Percentiles rank a stretch among this genome's conserved stretches.
phyloP scores from a whole-genome alignment of 2,888 invertebrate species.

The Tipula unca region DNA sequence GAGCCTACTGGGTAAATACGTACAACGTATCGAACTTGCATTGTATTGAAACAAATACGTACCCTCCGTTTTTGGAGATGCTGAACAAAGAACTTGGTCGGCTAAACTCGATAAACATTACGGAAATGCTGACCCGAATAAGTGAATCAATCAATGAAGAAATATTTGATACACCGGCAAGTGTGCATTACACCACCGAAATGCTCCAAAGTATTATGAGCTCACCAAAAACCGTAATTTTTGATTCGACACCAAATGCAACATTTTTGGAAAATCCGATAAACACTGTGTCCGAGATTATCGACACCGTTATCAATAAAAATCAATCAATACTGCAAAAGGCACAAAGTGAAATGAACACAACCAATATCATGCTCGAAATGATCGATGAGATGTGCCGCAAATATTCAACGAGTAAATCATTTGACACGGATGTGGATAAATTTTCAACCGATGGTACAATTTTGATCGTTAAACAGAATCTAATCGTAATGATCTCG shows the following conservation, averaged over 20 bases:
- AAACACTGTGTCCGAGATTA: neutral
- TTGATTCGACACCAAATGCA: neutral
- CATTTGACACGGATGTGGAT: neutral
- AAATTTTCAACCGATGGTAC: neutral
- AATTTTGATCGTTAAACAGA: neutral
- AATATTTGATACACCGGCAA: neutral
- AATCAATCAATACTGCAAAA: neutral
- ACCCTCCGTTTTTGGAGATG: neutral
- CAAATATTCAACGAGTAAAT: neutral
- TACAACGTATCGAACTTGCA: neutral
- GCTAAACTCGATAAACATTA: neutral
- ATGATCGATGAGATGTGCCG: neutral
- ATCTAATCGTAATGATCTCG: neutral
- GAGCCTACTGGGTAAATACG: neutral
- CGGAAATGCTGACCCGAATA: neutral
- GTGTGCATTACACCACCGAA: neutral
- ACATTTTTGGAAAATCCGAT: neutral
- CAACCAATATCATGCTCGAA: neutral
- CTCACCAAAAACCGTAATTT: neutral
- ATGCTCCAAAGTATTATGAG: neutral
- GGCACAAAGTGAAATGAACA: neutral
- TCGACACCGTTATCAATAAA: neutral
- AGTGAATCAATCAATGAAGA: neutral
- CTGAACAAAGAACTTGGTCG: neutral
- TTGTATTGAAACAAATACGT: neutral